Base-by-base conservation (phyloP, 2,113 vertebrate species). In the Elephas maximus region DNA sequence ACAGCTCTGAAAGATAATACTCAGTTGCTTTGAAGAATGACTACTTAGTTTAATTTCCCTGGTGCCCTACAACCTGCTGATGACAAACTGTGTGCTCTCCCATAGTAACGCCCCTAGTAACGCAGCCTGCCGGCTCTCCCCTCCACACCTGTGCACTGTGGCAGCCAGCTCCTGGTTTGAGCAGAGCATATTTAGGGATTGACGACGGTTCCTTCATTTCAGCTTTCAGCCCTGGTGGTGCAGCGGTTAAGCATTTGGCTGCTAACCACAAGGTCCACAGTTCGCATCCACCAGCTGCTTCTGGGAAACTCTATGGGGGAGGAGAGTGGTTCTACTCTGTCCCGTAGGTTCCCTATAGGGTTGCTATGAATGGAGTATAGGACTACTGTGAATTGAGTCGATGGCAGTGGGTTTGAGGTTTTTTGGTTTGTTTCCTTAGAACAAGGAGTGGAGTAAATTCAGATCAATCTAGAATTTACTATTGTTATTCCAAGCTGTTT, bases 11-110 rank as follows among this genome's bases (percentile, higher is more conserved):
- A 83, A 90, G 45, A n/a, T 78, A 93, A 83, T 53, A 37, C 10
- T 77, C n/a, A 91, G 11, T 53, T 92, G 24, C 79, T 79, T 26
- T 79, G 88, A 83, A 97, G 88, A 95, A 79, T 24, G 67, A 1
- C 0, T 84, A 57, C n/a, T 63, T 78, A 63, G 45, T 10, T 37
- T 73, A 83, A 73, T 94, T 89, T 24, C 11, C 20, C 60, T 67
- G 71, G 90, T 53, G 63, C 18, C 62, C 23, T 83, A 11, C 30
- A 90, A 20, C 51, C 45, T 80, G 20, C n/a, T 51, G 74, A n/a
- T 41, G 74, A 74, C 63, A 12, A 78, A 45, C 65, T 65, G 20
- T 2, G 33, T 82, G 23, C 12, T 95, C 14, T 91, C 86, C 91
- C 37, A 28, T 67, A 74, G 53, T 88, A 28, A 82, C 57, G 73